Base-by-base conservation (phyloP, 2,888 invertebrate genomes). In the Druceiella hillmani region DNA sequence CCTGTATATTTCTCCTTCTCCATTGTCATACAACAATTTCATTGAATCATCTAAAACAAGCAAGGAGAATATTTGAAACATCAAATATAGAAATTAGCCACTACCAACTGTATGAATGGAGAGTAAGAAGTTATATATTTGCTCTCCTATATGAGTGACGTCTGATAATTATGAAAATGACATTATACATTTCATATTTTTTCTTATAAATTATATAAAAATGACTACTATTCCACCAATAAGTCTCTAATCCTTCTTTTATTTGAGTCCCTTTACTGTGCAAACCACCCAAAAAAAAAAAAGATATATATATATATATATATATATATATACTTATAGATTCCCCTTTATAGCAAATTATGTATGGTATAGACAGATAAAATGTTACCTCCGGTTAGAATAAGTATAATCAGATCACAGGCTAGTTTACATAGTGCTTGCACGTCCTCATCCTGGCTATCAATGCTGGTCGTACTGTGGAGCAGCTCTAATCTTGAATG, bases 301-400 rank as follows among this genome's bases (percentile, higher is more conserved):
- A n/a, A n/a, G n/a, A n/a, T n/a, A n/a, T n/a, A n/a, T n/a, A n/a
- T n/a, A n/a, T n/a, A n/a, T n/a, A n/a, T n/a, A n/a, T n/a, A n/a
- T n/a, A n/a, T n/a, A n/a, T n/a, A n/a, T n/a, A n/a, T n/a, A n/a
- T n/a, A n/a, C n/a, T n/a, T n/a, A n/a, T n/a, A n/a, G n/a, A n/a
- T n/a, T n/a, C n/a, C n/a, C n/a, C n/a, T n/a, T n/a, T n/a, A n/a
- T n/a, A n/a, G n/a, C 10, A 10, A 29, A 22, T 7, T 33, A 20
- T 26, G 32, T 50, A 50, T 45, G 33, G 7, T 10, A 2, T 17
- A 36, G 17, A 11, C 11, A 27, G 12, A 36, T 44, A n/a, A n/a
- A n/a, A n/a, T n/a, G 47, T 56, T 62, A 89, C 90, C 91, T 65
- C 89, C 91, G 38, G 88, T 90, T 26, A 92, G 66, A 40, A 92